Evolutionary conservation across 2,888 invertebrate genomes (phyloP).

Genomic region (Sisyra nigra): DNA sequence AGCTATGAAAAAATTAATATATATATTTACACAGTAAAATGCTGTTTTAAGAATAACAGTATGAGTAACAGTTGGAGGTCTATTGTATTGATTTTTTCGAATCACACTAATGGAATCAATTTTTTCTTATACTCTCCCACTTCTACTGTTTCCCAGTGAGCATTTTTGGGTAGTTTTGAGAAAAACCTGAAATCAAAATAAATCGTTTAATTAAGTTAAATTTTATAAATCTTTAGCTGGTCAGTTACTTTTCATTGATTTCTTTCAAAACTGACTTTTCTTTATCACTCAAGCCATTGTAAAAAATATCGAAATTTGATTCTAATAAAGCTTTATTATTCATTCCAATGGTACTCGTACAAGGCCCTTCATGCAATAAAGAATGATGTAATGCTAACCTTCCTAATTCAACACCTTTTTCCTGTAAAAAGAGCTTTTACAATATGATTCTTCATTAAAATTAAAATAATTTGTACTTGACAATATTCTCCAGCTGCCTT

Average conservation of each 20-base stretch:
- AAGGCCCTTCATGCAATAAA: conserved; percentile 35
- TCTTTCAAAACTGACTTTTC: conserved; percentile 46
- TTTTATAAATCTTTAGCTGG: neutral
- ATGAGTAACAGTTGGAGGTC: too few species aligned
- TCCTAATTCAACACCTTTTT: conserved; percentile 45
- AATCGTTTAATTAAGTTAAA: neutral
- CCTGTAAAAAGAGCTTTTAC: conserved; percentile 21
- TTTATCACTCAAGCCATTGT: conserved; percentile 43
- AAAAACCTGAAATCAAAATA: conserved; percentile 15
- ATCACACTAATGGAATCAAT: conserved; percentile 13
- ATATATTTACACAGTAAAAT: too few species aligned
- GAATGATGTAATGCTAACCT: conserved; percentile 54
- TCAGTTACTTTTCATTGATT: conserved; percentile 42
- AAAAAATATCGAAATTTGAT: conserved; percentile 44
- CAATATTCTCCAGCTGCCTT: conserved; percentile 45
- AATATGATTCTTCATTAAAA: neutral
- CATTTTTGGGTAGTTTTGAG: conserved; percentile 24
- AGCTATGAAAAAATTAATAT: too few species aligned
- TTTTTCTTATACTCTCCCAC: conserved; percentile 30
- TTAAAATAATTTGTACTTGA: conserved; percentile 30
- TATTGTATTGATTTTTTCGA: too few species aligned
- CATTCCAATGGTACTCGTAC: conserved; percentile 65
- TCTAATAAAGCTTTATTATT: conserved; percentile 43
- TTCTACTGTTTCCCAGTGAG: conserved; percentile 52
- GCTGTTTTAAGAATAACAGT: too few species aligned